Percentiles rank a stretch among this genome's conserved stretches.
Evolutionary conservation across 1,140 invertebrate genomes (phyloP).

Genomic region (Platorchestia sp.): DNA sequence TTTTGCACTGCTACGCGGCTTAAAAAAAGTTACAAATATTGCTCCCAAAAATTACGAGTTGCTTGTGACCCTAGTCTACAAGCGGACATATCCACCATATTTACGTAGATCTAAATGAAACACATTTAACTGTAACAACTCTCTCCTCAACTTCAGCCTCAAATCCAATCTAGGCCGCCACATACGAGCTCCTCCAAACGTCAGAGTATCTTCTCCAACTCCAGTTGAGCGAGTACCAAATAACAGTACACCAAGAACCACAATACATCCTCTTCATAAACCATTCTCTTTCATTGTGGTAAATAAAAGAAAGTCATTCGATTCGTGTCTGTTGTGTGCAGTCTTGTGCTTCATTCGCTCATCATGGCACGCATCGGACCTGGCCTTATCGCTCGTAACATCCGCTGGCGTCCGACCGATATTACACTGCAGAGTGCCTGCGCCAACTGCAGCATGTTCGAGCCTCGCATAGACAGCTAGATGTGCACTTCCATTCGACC

Average conservation of each 20-base stretch:
- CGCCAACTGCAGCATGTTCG: not conserved
- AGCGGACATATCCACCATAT: too few species aligned
- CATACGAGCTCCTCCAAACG: too few species aligned
- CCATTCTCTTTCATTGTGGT: not conserved
- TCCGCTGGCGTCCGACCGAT: not conserved
- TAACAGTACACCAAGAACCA: not conserved
- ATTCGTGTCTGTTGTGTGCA: not conserved
- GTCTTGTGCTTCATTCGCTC: not conserved
- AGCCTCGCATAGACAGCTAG: not conserved
- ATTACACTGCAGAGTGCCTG: not conserved
- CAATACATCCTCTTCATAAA: not conserved
- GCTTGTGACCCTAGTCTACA: too few species aligned
- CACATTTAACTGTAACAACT: too few species aligned
- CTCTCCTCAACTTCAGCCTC: too few species aligned
- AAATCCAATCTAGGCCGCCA: too few species aligned
- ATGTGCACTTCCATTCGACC: not conserved
- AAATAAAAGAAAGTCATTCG: not conserved
- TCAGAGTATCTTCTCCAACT: too few species aligned
- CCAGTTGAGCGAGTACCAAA: too few species aligned
- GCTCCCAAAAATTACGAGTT: too few species aligned
- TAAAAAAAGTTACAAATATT: too few species aligned
- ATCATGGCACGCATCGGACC: not conserved
- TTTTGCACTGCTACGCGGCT: too few species aligned
- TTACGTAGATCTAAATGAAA: too few species aligned
- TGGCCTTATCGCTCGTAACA: not conserved